Percentiles rank a stretch among this genome's conserved stretches.
Evolutionary conservation across 2,888 invertebrate genomes (phyloP).

Genomic region (Sympetrum striolatum): DNA sequence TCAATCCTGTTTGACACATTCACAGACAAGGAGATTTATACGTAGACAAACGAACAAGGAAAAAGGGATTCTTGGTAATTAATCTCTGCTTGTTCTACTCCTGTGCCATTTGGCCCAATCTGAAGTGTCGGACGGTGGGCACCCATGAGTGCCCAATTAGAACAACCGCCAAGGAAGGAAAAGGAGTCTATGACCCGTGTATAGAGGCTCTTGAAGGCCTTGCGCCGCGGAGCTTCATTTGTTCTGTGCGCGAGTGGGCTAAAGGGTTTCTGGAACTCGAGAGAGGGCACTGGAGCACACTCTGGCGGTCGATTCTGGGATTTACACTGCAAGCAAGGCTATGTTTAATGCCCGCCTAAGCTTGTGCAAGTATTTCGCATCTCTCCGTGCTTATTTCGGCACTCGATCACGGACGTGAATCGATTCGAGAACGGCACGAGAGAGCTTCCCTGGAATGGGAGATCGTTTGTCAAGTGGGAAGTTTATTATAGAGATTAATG

Average conservation of each 20-base stretch:
- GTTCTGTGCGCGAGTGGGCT: not conserved
- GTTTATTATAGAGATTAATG: too few species aligned
- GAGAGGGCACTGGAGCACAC: not conserved
- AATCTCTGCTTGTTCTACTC: not conserved
- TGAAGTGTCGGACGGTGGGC: not conserved
- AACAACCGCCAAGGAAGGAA: not conserved
- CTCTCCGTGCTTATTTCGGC: not conserved
- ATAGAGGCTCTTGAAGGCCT: constrained; percentile 8
- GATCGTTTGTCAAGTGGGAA: too few species aligned
- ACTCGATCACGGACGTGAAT: not conserved
- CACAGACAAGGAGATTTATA: too few species aligned
- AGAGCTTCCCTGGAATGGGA: too few species aligned
- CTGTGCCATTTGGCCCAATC: not conserved
- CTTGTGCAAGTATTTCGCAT: not conserved
- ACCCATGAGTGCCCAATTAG: constrained; percentile 12
- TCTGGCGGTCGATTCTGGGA: not conserved
- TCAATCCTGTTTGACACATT: too few species aligned
- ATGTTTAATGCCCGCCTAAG: not conserved
- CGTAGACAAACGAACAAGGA: too few species aligned
- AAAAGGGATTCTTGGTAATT: not conserved
- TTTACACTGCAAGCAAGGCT: not conserved
- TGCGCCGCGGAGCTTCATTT: constrained; percentile 15
- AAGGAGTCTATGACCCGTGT: constrained; percentile 14
- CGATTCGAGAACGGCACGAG: not conserved
- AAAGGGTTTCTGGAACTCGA: not conserved